Evolutionary conservation across 2,888 invertebrate species (phyloP), one percentile per base, ranked within the genome.

Genomic region (Acholoe squamosa): DNA sequence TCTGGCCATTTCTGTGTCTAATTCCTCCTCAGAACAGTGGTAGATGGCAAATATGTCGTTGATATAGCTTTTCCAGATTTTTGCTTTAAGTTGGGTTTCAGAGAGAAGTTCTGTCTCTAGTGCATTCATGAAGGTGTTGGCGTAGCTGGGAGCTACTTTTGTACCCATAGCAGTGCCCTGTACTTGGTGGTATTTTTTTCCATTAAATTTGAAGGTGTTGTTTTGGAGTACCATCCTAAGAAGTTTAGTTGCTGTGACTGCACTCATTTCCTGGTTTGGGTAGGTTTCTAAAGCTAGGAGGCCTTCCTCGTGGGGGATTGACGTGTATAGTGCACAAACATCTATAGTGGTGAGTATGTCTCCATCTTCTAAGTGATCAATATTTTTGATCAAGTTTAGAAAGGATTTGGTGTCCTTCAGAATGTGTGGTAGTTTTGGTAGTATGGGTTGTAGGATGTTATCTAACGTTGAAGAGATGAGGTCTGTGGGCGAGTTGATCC

Each of bases 121-220:
- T 12, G 10, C 1, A 1, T n/a, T 1, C 84, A 84, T 84, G 28
- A 84, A 84, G n/a, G 43, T 33, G 84, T 84, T 84, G 25, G 84
- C 84, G 33, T 84, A 84, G n/a, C 33, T 84, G 7, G 84, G 84
- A 10, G 84, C 84, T 1, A 84, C 84, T 84, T 43, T 33, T 22
- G 84, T 84, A 3, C 84, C 84, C 84, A 84, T 84, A 1, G 84
- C 84, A 22, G 84, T 84, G 0, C 84, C 84, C 28, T 84, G 84
- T 34, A 84, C 5, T 33, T 84, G 84, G 34, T 84, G 34, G 84
- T 84, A 84, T 12, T 43, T 43, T 51, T 84, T 84, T 0, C 25
- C 25, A 25, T 84, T 51, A 19, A 84, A 84, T 1, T 1, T 84
- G 84, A 84, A 84, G 12, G 34, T 19, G 19, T 84, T 84, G 84